Evolutionary conservation across 1,140 invertebrate genomes (phyloP), one percentile per base, ranked within the genome.

Genomic region (fruit fly (Drosophila melanogaster)): DNA sequence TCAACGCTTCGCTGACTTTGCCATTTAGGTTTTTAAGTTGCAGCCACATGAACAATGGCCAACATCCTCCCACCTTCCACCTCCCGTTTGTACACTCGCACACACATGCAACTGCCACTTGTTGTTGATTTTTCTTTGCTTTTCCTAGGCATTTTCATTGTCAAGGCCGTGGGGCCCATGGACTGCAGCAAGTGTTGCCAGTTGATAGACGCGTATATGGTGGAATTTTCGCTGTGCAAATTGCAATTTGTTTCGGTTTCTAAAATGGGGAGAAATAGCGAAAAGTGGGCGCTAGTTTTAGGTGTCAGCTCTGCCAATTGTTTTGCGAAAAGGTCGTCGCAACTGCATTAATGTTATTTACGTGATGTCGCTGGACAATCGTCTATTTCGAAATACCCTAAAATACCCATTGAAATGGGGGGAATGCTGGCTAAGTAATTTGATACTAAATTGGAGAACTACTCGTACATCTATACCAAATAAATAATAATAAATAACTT

Each of bases 141-240:
- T 67, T 67, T 56, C 37, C 64, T 19, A 35, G 37, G 15, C 50
- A 50, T 61, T 67, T 77, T 86, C 81, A 86, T 81, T 86, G 81
- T 65, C 81, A 86, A 86, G 81, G 81, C 74, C 78, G 71, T 73
- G 53, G 57, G 49, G 43, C 47, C 35, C 40, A 61, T 51, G 35
- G 30, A 49, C 12, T 5, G 46, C 24, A 55, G 46, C 24, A 55
- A 71, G 37, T 40, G 24, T 15, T 66, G 62, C 24, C 26, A 24
- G 41, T 38, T 35, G 30, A 38, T 71, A 40, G 43, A 40, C 17
- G 47, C 67, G 41, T 35, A 54, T 41, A 53, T 73, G 24, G 35
- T 50, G 24, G 44, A 67, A 50, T 62, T 64, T 51, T 26, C 37
- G 44, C 37, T 50, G 38, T 46, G 24, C 22, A 69, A 77, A 50